These are phyloP conservation scores for Phainopepla nitens DNA, from an alignment of 2,113 vertebrate species.

Conservation along the genomic window DNA sequence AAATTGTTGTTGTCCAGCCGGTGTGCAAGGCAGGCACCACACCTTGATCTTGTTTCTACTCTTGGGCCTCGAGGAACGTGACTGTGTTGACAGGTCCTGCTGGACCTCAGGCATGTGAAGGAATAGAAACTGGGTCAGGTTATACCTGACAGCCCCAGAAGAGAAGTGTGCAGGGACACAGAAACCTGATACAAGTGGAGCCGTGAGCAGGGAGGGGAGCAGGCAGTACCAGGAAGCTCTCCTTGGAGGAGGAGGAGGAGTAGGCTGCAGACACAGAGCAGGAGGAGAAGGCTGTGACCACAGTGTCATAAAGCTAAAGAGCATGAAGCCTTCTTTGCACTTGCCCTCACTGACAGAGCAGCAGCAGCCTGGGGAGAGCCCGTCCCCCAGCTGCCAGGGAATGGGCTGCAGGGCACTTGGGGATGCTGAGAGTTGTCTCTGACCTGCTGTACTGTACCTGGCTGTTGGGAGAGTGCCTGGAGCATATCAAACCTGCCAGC, in stretches of 20 bases:
- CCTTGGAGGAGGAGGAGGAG: background rate
- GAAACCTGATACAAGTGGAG: fast-evolving
- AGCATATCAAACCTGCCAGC: background rate
- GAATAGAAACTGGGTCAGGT: background rate
- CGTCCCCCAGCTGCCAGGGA: fast-evolving
- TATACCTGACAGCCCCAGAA: background rate
- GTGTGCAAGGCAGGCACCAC: background rate
- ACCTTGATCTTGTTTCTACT: background rate
- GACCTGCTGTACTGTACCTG: background rate
- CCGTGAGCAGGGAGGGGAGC: background rate
- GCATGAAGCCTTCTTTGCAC: fast-evolving
- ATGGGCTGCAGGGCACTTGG: background rate
- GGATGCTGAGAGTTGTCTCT: background rate
- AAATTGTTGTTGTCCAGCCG: background rate
- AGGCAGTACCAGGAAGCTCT: background rate
- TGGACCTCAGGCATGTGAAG: background rate
- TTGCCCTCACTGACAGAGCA: background rate
- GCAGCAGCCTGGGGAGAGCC: background rate
- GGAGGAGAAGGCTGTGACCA: background rate
- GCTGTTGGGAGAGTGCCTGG: background rate
- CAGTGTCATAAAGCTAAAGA: background rate
- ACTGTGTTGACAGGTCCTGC: background rate
- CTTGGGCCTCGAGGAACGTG: background rate
- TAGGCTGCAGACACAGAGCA: background rate
- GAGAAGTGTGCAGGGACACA: background rate